Percentiles rank a stretch among this genome's conserved stretches.
Evolutionary conservation across 2,113 vertebrate genomes (phyloP).

Genomic region (Cyprinodon variegatus): DNA sequence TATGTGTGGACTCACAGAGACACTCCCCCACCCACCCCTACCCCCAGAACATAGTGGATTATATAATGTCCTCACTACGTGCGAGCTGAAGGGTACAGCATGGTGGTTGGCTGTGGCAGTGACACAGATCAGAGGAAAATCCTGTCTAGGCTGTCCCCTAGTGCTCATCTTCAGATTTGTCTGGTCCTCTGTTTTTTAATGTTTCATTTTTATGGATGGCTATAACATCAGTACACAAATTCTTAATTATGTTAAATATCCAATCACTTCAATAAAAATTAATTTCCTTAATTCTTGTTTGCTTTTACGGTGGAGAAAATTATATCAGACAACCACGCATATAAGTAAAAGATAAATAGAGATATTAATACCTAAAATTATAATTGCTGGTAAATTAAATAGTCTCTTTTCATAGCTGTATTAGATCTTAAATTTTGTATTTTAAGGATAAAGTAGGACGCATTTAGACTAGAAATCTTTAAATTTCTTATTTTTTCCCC

Average conservation of each 20-base stretch:
- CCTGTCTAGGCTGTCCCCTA: constrained; percentile 29
- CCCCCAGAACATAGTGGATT: constrained; percentile 54
- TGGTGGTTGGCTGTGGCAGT: constrained; percentile 60
- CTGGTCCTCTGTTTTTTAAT: not conserved
- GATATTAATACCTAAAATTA: no score
- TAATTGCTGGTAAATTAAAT: no score
- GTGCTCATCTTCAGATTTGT: constrained; percentile 24
- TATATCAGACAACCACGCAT: no score
- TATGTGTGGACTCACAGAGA: constrained; percentile 33
- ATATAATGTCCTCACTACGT: constrained; percentile 71
- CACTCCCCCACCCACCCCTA: constrained; percentile 40
- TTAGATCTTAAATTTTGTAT: not conserved
- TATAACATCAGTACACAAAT: not conserved
- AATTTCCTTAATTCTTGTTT: not conserved
- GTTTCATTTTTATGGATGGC: not conserved
- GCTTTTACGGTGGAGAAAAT: no score
- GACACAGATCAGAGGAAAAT: constrained; percentile 51
- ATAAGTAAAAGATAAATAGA: not conserved
- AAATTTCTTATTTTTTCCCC: not conserved
- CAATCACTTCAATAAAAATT: not conserved
- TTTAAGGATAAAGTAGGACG: not conserved
- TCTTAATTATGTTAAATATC: not conserved
- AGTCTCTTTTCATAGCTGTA: no score
- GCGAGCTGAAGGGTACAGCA: constrained; percentile 63
- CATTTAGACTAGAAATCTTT: not conserved